A percentile compares a stretch with the other conserved stretches of the same genome.
Evolutionary conservation across 2,113 vertebrate species (phyloP).

Genomic region (Alexandromys fortis): DNA sequence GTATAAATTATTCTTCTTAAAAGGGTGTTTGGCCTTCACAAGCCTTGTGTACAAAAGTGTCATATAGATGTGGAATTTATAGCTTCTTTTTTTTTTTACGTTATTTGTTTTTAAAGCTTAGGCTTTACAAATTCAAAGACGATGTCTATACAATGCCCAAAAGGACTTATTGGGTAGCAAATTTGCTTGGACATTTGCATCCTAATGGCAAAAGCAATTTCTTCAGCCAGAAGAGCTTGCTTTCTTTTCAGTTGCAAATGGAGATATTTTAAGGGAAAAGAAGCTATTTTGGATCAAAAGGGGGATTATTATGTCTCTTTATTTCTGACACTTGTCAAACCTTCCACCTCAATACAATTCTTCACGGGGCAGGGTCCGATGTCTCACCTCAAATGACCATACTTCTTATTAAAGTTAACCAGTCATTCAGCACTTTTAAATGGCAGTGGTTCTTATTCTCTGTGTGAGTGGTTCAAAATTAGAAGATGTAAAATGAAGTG

Average conservation of each 20-base stretch:
- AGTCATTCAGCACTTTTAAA: slow-evolving; percentile 31
- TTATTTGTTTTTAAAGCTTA: slow-evolving; percentile 76
- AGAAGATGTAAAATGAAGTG: background rate
- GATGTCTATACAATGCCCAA: slow-evolving; percentile 74
- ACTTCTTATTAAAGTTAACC: slow-evolving; percentile 21
- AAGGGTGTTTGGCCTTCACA: background rate
- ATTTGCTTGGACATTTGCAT: slow-evolving; percentile 81
- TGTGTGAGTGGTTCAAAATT: background rate
- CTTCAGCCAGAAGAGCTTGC: slow-evolving; percentile 76
- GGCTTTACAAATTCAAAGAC: slow-evolving; percentile 77
- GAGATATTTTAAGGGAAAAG: slow-evolving; percentile 71
- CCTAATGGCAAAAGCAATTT: slow-evolving; percentile 81
- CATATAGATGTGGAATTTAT: slow-evolving; percentile 77
- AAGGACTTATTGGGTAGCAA: slow-evolving; percentile 80
- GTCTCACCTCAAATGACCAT: slow-evolving; percentile 43
- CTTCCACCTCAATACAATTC: slow-evolving; percentile 29
- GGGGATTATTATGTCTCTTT: slow-evolving; percentile 61
- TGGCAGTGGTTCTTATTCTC: background rate
- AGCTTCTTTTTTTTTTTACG: slow-evolving; percentile 67
- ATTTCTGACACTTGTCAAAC: slow-evolving; percentile 69
- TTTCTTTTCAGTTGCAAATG: slow-evolving; percentile 81
- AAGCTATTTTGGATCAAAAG: slow-evolving; percentile 72
- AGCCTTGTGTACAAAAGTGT: slow-evolving; percentile 61
- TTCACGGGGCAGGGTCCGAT: slow-evolving; percentile 45
- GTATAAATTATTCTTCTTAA: slow-evolving; percentile 56